Evolutionary conservation across 2,113 vertebrate species (phyloP).

Genomic region (Clarias gariepinus): DNA sequence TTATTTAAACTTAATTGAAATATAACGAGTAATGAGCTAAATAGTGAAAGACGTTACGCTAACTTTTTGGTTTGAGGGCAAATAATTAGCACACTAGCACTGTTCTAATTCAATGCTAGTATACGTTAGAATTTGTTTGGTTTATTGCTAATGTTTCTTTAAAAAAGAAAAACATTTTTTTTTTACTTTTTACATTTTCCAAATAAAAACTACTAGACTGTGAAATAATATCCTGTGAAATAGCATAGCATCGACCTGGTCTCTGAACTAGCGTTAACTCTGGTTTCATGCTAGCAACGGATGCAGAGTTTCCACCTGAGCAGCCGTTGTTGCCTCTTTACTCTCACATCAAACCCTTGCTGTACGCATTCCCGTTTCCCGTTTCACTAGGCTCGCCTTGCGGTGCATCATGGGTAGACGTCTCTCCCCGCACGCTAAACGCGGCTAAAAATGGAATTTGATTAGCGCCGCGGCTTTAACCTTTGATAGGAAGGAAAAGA

Average conservation of each 20-base stretch:
- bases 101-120: neutral
- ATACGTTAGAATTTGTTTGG: neutral
- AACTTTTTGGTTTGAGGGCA: too few species aligned
- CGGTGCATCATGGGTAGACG: constrained; percentile 8
- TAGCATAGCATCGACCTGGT: neutral
- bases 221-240: neutral
- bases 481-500: neutral
- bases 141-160: neutral
- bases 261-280: neutral
- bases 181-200: neutral
- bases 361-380: neutral
- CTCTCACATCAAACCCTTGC: neutral
- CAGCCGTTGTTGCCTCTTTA: constrained; percentile 36
- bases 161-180: too few species aligned
- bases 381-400: neutral
- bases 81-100: neutral
- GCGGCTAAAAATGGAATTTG: constrained; percentile 9
- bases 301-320: neutral
- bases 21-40: too few species aligned
- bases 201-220: neutral
- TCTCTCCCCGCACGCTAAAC: neutral
- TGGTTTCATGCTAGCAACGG: neutral
- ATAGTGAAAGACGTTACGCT: too few species aligned
- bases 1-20: neutral
- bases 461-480: neutral